Conservation (phyloP, 2,888 invertebrate species). For the Epirrhoe tristata region DNA sequence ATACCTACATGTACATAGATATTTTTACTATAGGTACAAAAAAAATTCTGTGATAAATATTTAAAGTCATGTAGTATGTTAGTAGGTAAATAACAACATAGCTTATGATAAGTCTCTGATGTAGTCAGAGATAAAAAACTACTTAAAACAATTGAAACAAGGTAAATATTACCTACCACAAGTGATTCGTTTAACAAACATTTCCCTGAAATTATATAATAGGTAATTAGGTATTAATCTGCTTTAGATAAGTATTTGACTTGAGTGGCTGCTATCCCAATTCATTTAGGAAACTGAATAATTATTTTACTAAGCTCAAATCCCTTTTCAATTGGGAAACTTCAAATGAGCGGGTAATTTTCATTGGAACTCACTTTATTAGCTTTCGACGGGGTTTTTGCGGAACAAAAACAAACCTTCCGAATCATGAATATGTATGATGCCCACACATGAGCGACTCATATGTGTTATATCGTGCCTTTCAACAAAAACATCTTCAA, state of each 20-base stretch:
- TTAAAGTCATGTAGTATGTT: no score
- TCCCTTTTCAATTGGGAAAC: constrained; percentile 28
- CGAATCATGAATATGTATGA: constrained; percentile 27
- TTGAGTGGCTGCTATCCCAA: not conserved
- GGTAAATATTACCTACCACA: not conserved
- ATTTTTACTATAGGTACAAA: no score
- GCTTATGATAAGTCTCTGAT: not conserved
- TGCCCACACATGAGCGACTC: constrained; percentile 5
- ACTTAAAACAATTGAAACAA: not conserved
- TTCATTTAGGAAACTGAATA: constrained; percentile 13
- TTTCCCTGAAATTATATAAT: not conserved
- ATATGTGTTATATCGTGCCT: constrained; percentile 1
- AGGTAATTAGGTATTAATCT: not conserved
- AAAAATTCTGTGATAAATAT: no score
- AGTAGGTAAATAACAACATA: no score
- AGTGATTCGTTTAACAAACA: not conserved
- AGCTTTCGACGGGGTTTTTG: constrained; percentile 51
- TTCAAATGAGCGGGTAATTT: constrained; percentile 32
- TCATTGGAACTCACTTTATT: constrained; percentile 45
- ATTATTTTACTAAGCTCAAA: constrained; percentile 26
- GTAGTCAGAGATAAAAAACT: not conserved
- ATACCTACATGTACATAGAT: no score
- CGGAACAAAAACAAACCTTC: constrained; percentile 43
- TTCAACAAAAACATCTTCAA: constrained; percentile 14
- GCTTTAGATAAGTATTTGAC: not conserved